Evolutionary conservation across 2,888 invertebrate species (phyloP), one percentile per base, ranked within the genome.

Genomic region (Spodoptera exigua): DNA sequence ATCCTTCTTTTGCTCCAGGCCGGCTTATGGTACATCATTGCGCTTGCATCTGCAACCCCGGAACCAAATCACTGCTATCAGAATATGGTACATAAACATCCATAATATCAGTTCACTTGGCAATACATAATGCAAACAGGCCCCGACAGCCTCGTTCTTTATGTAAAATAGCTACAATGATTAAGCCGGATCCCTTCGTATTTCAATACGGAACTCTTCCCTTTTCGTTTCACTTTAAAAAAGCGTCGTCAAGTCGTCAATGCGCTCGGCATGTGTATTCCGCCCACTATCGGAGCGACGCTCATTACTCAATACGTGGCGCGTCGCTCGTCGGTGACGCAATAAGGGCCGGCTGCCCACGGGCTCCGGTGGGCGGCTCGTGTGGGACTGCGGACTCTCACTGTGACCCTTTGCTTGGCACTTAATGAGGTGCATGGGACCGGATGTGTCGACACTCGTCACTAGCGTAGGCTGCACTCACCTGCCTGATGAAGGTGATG

Each of bases 401-500:
- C 27, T 27, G 11, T 16, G 36, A 7, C 48, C 53, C 46, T 46
- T 47, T 52, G 12, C 34, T 16, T n/a, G 12, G 34, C 11, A 37
- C 16, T 11, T 39, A 9, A 17, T 39, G 11, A 61, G 2, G 14
- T 17, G 27, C 48, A 62, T 46, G 9, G 2, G 37, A 62, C 37
- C 35, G 10, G 52, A 52, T n/a, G 34, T 34, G 2, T 13, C 40
- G 62, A 27, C 27, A 27, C 27, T 27, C 14, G 39, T 39, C 44
- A 61, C 39, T 11, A 4, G 7, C 27, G 27, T 21, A 21, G 21
- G 21, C 27, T 13, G 0, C 27, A 76, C 86, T 86, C 77, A 97
- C 98, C 96, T 99, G 99, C 79, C 99, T 95, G 64, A 99, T 96
- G 89, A 98, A 99, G 1, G 99, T 99, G 70, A 99, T 96, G 11